A percentile compares a stretch with the other conserved stretches of the same genome.
Conservation (phyloP, 2,113 vertebrate genomes). For the Pardalotus punctatus region DNA sequence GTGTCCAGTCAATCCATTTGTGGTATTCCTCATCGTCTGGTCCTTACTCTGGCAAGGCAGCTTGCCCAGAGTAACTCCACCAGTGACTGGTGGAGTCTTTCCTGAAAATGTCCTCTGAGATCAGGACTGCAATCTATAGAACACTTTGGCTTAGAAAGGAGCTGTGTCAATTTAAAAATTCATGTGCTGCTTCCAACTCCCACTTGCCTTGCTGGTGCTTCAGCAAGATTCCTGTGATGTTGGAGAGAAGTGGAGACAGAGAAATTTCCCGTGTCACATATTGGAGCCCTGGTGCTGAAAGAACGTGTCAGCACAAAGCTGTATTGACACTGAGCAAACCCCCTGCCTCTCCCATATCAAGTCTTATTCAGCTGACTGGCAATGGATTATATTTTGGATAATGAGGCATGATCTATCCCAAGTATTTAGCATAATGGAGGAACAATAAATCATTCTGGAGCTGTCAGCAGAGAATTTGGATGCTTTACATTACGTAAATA, state of each 20-base stretch:
- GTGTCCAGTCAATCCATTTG: background rate
- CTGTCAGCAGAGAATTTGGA: background rate
- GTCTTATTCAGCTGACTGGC: background rate
- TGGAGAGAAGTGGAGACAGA: background rate
- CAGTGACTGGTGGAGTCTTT: background rate
- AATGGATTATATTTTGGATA: slow-evolving; percentile 50
- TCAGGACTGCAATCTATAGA: background rate
- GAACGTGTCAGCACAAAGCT: background rate
- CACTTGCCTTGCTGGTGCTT: background rate
- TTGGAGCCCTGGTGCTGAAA: background rate
- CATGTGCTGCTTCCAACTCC: background rate
- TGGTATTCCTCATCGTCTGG: fast-evolving
- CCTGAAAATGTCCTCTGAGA: background rate
- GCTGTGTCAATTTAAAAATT: background rate
- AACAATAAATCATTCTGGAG: slow-evolving; percentile 52
- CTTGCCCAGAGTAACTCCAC: background rate
- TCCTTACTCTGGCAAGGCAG: background rate
- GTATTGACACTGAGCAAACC: background rate
- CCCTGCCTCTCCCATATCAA: background rate
- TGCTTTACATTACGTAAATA: slow-evolving; percentile 24
- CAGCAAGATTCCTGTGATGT: background rate
- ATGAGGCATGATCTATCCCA: slow-evolving; percentile 38
- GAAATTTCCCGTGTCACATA: background rate
- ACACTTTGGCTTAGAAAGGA: background rate
- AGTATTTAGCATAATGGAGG: slow-evolving; percentile 52